Percentiles rank a stretch among this genome's conserved stretches.
These are phyloP conservation scores for Petrocephalus schoutedeni DNA, from an alignment of 2,797 vertebrate genomes.

Conservation along the genomic window DNA sequence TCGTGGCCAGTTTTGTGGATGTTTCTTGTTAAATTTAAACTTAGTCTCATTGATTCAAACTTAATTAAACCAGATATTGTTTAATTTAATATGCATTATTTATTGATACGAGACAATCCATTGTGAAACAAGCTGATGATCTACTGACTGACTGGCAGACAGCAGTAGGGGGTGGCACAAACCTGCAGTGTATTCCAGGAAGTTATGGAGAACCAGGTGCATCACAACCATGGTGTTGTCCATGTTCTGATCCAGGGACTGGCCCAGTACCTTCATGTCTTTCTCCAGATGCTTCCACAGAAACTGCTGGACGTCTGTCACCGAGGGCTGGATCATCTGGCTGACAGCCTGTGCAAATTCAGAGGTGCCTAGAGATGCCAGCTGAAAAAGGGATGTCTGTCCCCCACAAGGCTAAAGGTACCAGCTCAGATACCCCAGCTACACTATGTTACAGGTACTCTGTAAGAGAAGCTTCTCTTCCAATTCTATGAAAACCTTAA, in stretches of 20 bases:
- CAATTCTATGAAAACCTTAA: too few relatives aligned
- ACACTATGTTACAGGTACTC: too few relatives aligned
- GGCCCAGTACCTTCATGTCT: slow-evolving; percentile 52
- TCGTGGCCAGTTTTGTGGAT: background rate
- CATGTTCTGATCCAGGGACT: slow-evolving; percentile 53
- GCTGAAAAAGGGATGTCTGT: background rate
- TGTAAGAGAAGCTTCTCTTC: too few relatives aligned
- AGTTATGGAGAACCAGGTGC: slow-evolving; percentile 54
- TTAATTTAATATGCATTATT: background rate
- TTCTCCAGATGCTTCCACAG: slow-evolving; percentile 58
- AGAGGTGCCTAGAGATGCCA: background rate
- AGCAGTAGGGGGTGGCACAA: background rate
- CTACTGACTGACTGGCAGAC: background rate
- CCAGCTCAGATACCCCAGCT: too few relatives aligned
- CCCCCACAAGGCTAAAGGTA: too few relatives aligned
- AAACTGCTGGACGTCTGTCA: slow-evolving; percentile 40
- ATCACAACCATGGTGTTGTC: slow-evolving; percentile 51
- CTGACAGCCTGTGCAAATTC: slow-evolving; percentile 42
- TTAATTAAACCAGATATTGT: background rate
- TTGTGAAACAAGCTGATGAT: background rate
- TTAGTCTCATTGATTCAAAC: background rate
- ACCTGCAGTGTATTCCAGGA: slow-evolving; percentile 40
- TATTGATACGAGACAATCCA: background rate
- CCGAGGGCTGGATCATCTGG: slow-evolving; percentile 49
- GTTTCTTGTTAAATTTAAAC: background rate